Base-by-base conservation (phyloP, 2,797 vertebrate species). In the Enteromius fasciolatus region DNA sequence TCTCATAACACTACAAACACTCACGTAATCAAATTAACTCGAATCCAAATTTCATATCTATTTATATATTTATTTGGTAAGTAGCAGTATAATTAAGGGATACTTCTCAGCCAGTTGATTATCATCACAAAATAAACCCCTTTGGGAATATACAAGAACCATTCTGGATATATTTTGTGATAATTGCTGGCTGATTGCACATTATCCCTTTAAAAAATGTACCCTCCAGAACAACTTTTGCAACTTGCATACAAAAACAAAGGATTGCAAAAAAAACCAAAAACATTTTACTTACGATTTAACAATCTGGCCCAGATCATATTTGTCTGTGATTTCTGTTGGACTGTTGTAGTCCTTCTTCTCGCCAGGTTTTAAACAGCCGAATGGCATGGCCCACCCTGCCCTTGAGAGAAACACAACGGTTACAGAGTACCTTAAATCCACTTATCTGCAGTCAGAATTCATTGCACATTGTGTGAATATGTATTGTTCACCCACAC, bases 341-440 rank as follows among this genome's bases (percentile, higher is more conserved):
- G 97, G 97, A 93, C 96, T 98, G 93, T 97, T 96, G 88, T 99
- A 99, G 94, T 98, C 97, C 96, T 98, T 99, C 95, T 98, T 99
- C 90, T 98, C 97, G 17, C 98, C 97, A 85, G 99, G 94, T 33
- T 97, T 97, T 93, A 99, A 95, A 91, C 98, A 99, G 95, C 97
- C 96, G 96, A 99, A 99, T 91, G 97, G 97, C 98, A 99, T 99
- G 93, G 95, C 96, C 94, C 76, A 90, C 87, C 86, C 90, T 91
- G 87, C 90, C 91, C 92, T 94, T 88, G 11, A 25, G 68, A 31
- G 39, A 85, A 44, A 59, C 31, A 74, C 61, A 80, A 25, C 80
- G 17, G 33, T 48, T 72, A 31, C 11, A 52, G 46, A 39, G 10
- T 4, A n/a, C 36, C 20, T 73, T 73, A 7, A 52, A 33, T 73